Percentiles rank a stretch among this genome's conserved stretches.
These are phyloP conservation scores for Odontocolon sp. DNA, from an alignment of 2,888 invertebrate genomes.

Conservation along the genomic window DNA sequence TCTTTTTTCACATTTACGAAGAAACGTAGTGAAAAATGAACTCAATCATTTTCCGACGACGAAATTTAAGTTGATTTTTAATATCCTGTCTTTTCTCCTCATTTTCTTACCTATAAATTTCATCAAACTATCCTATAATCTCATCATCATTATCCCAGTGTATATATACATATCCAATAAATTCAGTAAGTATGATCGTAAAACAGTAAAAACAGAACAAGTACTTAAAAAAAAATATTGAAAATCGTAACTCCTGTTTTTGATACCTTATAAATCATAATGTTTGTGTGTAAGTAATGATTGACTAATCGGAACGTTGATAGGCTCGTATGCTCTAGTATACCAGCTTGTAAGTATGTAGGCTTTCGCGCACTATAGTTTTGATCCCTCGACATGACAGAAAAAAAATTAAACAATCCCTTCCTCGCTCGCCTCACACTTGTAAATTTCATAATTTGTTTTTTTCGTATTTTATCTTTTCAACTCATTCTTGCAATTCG, in stretches of 20 bases:
- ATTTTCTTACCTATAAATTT: neutral
- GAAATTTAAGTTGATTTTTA: neutral
- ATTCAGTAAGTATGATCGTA: constrained; percentile 6
- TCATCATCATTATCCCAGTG: constrained; percentile 12
- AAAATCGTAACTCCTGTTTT: constrained; percentile 26
- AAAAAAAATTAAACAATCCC: constrained; percentile 2
- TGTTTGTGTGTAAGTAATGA: constrained; percentile 61
- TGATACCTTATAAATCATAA: constrained; percentile 55
- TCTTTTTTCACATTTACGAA: too few species aligned
- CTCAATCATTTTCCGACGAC: neutral
- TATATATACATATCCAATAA: constrained; percentile 24
- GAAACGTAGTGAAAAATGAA: neutral
- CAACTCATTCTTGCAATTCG: too few species aligned
- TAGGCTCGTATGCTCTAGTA: constrained; percentile 58
- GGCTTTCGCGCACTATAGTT: constrained; percentile 58
- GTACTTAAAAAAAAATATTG: constrained; percentile 3
- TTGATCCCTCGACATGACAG: constrained; percentile 22
- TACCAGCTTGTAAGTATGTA: constrained; percentile 65
- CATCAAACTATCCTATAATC: neutral
- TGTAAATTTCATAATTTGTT: neutral
- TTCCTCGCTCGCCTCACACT: neutral
- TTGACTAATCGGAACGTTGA: constrained; percentile 42
- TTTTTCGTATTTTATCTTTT: neutral
- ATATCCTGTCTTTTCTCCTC: neutral
- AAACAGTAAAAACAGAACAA: neutral